Evolutionary conservation across 2,888 invertebrate species (phyloP), one percentile per base, ranked within the genome.

Genomic region (Eulithis testata): DNA sequence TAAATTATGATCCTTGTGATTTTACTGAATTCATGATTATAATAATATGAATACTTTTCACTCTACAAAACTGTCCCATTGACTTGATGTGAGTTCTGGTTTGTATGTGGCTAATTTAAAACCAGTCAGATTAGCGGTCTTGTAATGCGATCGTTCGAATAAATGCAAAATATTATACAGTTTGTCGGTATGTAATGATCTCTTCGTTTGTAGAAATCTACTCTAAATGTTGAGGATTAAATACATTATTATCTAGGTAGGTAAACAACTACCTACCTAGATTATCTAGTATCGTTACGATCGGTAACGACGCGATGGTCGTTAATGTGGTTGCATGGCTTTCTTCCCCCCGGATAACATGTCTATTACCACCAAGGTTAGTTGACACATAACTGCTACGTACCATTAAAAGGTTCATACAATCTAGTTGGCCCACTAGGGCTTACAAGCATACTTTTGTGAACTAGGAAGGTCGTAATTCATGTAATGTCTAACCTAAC

Each of bases 101-200:
- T 47, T 27, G 27, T 43, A 53, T 44, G 58, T 58, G 63, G 43
- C 49, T 63, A 47, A 40, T 61, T 61, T n/a, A 21, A 54, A 54
- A 63, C 58, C 43, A 63, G 52, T 54, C 49, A 53, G 44, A 40
- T 54, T 56, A 56, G 45, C 55, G 51, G 55, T 64, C 36, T 47
- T 54, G 37, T 61, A 52, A 56, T 47, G 37, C 2, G 45, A 61
- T 52, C 43, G 43, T 57, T 11, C 12, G 43, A 56, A 64, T 65
- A 52, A 53, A 52, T 65, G 53, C 36, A 60, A 47, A 60, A 53
- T 40, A 47, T 57, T 60, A 40, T 40, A 40, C 47, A 40, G 27
- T 50, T 37, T 55, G 27, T 55, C 60, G 45, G 43, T 64, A 55
- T 50, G 54, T n/a, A 37, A 45, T 51, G 11, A 44, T 50, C 49